phyloP scores from a whole-genome alignment of 2,888 invertebrate genomes.

The Pyrrhia umbra region DNA sequence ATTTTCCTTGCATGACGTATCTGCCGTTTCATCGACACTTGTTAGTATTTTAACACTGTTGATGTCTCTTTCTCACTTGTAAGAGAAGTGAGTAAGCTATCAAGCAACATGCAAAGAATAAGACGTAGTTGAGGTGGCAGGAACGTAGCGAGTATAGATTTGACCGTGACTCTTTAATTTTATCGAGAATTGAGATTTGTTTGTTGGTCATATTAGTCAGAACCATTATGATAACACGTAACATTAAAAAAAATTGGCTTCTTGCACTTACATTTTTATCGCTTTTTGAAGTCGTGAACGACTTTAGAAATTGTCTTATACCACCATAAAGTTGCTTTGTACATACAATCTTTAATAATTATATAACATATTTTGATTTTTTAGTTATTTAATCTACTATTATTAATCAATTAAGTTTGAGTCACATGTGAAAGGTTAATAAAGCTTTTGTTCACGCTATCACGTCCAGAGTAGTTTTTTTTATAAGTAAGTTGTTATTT shows the following conservation, averaged over 20 bases:
- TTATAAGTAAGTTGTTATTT: too few relatives aligned
- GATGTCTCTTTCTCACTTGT: constrained; percentile 48
- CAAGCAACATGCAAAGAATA: constrained; percentile 42
- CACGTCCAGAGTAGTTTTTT: too few relatives aligned
- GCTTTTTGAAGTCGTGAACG: constrained; percentile 6
- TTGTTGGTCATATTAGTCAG: constrained; percentile 11
- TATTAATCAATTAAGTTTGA: background rate
- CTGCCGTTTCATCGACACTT: constrained; percentile 42
- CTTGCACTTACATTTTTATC: background rate
- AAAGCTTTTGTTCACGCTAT: too few relatives aligned
- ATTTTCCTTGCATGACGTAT: constrained; percentile 66
- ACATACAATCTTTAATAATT: background rate
- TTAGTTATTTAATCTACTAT: background rate
- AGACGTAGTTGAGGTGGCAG: constrained; percentile 23
- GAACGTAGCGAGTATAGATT: constrained; percentile 38
- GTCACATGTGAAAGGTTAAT: background rate
- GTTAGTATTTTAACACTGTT: constrained; percentile 41
- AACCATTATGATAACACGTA: constrained; percentile 4
- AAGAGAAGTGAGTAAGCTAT: constrained; percentile 5
- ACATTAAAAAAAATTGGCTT: constrained; percentile 4
- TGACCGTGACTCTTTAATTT: constrained; percentile 37
- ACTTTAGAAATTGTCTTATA: constrained; percentile 1
- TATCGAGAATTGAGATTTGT: constrained; percentile 18
- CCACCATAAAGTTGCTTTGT: constrained; percentile 2
- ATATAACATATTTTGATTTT: background rate